Base-by-base conservation (phyloP, 2,797 vertebrate genomes). In the Helostoma temminkii region DNA sequence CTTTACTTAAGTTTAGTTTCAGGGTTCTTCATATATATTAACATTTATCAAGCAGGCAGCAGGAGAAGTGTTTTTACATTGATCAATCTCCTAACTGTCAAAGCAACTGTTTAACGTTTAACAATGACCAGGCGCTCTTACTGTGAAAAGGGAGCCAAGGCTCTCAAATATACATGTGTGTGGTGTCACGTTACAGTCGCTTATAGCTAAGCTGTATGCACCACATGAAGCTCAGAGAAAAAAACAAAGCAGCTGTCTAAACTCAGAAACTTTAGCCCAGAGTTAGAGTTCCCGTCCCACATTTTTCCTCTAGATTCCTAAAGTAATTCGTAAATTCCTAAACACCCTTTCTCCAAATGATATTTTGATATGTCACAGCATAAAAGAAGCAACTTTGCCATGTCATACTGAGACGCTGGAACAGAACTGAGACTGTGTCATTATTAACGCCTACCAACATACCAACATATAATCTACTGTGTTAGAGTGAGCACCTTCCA, bases 121-220 rank as follows among this genome's bases (percentile, higher is more conserved):
- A 64, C 58, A 32, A 52, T 36, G 37, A 14, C 14, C 8, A 1
- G 3, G 55, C 22, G 66, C 41, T 81, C 78, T 74, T 57, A 79
- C 64, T 71, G 39, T 70, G 69, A 70, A 76, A 77, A 46, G 55
- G 66, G 50, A 71, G 60, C 66, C 58, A 8, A 4, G 55, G 45
- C 36, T 68, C 66, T 74, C 37, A 66, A 0, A 61, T 42, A 39
- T 22, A 42, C 56, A 41, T 45, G 47, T 16, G 24, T 37, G 36
- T 16, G 65, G 79, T 68, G 39, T 82, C 82, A 52, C 66, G 67
- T 84, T 82, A 63, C 74, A 79, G 62, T 63, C 24, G 41, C 65
- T 52, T 48, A 66, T 53, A 66, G 71, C 30, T 53, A 45, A 74
- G 63, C 63, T 72, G 57, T 53, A 43, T 4, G n/a, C 34, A 10